These are phyloP conservation scores for Acanthiza pusilla DNA, from an alignment of 2,797 vertebrate species.

Conservation along the genomic window DNA sequence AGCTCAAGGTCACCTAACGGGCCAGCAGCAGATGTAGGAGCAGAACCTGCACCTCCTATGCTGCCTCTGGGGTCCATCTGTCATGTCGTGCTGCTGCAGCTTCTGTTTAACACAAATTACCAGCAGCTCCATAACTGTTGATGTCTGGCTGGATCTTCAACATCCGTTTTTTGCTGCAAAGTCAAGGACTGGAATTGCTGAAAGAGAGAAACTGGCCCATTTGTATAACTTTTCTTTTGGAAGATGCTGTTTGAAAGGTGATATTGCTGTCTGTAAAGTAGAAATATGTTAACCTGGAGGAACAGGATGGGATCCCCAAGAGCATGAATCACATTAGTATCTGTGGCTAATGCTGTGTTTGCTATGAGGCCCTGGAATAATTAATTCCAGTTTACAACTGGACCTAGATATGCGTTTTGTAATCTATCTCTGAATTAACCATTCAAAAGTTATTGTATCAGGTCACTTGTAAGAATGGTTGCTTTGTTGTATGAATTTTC, in stretches of 20 bases:
- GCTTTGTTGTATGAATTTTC: constrained; percentile 27
- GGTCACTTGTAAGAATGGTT: not conserved
- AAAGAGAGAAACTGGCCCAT: not conserved
- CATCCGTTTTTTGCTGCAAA: not conserved
- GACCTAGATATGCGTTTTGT: not conserved
- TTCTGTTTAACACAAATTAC: not conserved
- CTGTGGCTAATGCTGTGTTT: not conserved
- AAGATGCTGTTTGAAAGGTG: not conserved
- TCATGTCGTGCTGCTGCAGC: accelerated
- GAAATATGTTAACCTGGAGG: not conserved
- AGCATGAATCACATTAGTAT: not conserved
- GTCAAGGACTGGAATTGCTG: not conserved
- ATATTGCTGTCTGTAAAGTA: not conserved
- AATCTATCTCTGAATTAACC: constrained; percentile 13
- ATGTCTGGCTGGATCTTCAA: not conserved
- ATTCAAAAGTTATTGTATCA: constrained; percentile 16
- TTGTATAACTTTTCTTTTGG: not conserved
- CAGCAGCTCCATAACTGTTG: not conserved
- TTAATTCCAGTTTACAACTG: too few species aligned
- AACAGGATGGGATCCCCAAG: not conserved
- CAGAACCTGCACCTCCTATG: not conserved
- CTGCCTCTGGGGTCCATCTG: not conserved
- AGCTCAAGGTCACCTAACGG: not conserved
- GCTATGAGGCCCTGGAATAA: not conserved
- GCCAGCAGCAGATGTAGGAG: not conserved